These are phyloP conservation scores for Tapirus terrestris DNA, from an alignment of 2,113 vertebrate genomes.

Conservation along the genomic window DNA sequence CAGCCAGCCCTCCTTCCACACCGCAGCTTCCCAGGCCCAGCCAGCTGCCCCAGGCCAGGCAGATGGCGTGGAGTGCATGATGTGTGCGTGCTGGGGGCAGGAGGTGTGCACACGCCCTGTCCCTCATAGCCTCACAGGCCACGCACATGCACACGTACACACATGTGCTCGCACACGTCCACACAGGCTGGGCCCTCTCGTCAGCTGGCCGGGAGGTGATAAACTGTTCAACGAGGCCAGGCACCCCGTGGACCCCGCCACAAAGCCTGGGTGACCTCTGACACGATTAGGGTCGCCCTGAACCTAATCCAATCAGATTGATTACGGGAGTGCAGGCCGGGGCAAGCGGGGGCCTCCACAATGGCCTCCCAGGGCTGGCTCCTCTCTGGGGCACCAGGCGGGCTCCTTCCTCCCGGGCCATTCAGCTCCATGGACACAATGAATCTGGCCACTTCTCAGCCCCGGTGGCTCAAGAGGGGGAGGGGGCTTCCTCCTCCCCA, in stretches of 20 bases:
- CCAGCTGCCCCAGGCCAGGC: background rate
- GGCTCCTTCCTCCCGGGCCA: conserved; percentile 87
- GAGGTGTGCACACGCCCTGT: background rate
- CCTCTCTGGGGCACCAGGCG: conserved; percentile 25
- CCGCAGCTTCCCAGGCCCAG: background rate
- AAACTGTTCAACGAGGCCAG: conserved; percentile 85
- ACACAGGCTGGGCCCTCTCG: conserved; percentile 66
- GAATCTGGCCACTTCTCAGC: conserved; percentile 87
- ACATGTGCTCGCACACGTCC: background rate
- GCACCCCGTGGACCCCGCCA: conserved; percentile 78
- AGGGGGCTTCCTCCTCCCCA: conserved; percentile 76
- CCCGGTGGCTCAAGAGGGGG: conserved; percentile 80
- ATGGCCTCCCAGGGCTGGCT: conserved; percentile 52
- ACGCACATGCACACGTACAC: background rate
- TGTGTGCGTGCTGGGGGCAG: background rate
- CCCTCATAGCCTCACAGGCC: background rate
- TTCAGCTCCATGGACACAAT: conserved; percentile 90
- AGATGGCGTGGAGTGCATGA: background rate
- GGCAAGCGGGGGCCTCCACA: conserved; percentile 74
- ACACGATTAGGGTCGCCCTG: conserved; percentile 95
- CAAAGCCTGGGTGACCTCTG: conserved; percentile 95
- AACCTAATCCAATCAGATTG: conserved; percentile 99
- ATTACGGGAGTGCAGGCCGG: conserved; percentile 91
- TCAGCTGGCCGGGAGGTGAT: conserved; percentile 76
- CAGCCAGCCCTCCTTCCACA: accelerated